Conservation (phyloP, 1,140 invertebrate species). For the Steinernema khuongi region DNA sequence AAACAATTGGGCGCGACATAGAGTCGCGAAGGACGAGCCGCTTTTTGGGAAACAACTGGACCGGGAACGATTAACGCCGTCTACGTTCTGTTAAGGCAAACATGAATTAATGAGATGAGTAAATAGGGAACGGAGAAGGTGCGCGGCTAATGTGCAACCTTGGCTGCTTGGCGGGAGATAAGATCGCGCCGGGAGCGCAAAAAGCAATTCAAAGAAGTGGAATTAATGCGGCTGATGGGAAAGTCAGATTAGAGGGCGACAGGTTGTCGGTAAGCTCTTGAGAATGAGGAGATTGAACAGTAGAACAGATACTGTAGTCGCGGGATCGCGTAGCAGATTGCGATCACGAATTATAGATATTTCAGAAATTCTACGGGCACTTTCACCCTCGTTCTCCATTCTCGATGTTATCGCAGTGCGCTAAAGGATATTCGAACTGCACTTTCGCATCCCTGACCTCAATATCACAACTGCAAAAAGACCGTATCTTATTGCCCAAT, state of each 20-base stretch:
- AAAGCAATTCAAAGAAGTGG: background rate
- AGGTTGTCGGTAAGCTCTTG: too few relatives aligned
- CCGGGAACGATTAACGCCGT: background rate
- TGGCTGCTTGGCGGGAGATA: background rate
- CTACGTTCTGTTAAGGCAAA: constrained; percentile 4
- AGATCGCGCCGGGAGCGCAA: background rate
- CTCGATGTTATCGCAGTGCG: too few relatives aligned
- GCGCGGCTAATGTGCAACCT: background rate
- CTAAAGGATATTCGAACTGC: too few relatives aligned
- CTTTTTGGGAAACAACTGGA: background rate
- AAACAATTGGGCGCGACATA: background rate
- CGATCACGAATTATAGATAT: too few relatives aligned
- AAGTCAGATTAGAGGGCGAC: background rate
- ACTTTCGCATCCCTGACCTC: too few relatives aligned
- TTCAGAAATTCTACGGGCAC: too few relatives aligned
- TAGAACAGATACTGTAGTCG: too few relatives aligned
- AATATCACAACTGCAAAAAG: too few relatives aligned
- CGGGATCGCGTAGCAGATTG: too few relatives aligned
- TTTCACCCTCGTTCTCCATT: too few relatives aligned
- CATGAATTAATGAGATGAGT: background rate
- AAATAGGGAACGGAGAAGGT: background rate
- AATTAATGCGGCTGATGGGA: background rate
- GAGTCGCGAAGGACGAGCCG: too few relatives aligned
- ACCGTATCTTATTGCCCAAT: background rate
- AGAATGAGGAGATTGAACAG: too few relatives aligned